Evolutionary conservation across 1,140 invertebrate genomes (phyloP).

Genomic region (Homarus americanus): DNA sequence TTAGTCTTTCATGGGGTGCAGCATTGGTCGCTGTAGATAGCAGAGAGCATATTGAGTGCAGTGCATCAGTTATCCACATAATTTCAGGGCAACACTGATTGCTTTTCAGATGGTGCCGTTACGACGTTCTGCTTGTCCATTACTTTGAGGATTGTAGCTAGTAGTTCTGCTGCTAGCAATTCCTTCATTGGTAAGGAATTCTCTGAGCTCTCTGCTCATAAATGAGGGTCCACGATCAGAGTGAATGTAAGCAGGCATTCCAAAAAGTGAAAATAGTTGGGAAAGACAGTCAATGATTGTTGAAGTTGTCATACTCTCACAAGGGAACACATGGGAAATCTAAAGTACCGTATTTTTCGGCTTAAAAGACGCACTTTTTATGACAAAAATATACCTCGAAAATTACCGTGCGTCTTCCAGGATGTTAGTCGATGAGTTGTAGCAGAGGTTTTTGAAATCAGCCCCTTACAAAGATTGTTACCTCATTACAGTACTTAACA

Average conservation of each 20-base stretch:
- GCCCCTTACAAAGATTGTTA: too few relatives aligned
- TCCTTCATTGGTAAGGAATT: constrained; percentile 40
- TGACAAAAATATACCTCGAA: too few relatives aligned
- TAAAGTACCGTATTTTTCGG: too few relatives aligned
- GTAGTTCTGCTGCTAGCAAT: constrained; percentile 15
- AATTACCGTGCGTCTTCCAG: too few relatives aligned
- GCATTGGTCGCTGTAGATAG: constrained; percentile 8
- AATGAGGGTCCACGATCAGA: constrained; percentile 72
- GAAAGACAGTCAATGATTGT: constrained; percentile 11
- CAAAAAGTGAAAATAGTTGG: constrained; percentile 72
- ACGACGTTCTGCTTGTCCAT: neutral
- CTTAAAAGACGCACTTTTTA: too few relatives aligned
- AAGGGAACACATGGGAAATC: too few relatives aligned
- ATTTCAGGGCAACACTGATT: neutral
- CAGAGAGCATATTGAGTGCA: constrained; percentile 3
- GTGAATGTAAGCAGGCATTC: constrained; percentile 74
- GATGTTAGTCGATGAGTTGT: too few relatives aligned
- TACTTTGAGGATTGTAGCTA: constrained; percentile 25
- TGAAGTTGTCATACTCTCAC: constrained; percentile 26
- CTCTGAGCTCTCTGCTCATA: constrained; percentile 71
- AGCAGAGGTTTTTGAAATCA: too few relatives aligned
- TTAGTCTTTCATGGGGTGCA: constrained; percentile 15
- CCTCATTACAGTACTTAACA: too few relatives aligned
- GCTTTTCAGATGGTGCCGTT: constrained; percentile 23
- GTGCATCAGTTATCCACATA: neutral